Evolutionary conservation across 2,888 invertebrate species (phyloP).

Genomic region (Plemyria rubiginata): DNA sequence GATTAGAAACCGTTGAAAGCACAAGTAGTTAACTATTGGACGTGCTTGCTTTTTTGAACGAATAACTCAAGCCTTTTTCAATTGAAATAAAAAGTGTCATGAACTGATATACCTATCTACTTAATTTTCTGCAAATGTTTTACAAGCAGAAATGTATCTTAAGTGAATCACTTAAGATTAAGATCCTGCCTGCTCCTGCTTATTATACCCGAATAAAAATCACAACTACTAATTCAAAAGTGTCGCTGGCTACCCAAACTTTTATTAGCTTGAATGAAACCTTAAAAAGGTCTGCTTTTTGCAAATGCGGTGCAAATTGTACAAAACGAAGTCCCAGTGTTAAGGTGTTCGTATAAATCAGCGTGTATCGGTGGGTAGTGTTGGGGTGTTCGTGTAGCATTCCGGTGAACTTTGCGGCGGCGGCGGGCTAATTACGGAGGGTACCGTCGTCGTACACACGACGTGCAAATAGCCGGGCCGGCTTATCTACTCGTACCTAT

Average conservation of each 20-base stretch:
- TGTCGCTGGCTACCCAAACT: background rate
- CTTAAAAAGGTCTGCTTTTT: constrained; percentile 14
- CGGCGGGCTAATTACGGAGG: constrained; percentile 72
- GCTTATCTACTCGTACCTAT: constrained; percentile 66
- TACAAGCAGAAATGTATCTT: background rate
- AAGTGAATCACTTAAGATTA: too few species aligned
- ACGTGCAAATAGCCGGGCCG: constrained; percentile 67
- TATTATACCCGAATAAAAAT: background rate
- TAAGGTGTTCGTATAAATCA: constrained; percentile 36
- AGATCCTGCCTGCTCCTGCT: too few species aligned
- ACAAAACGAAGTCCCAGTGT: constrained; percentile 26
- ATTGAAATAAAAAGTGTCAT: background rate
- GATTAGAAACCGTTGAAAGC: constrained; percentile 20
- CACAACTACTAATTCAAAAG: background rate
- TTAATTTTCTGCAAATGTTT: background rate
- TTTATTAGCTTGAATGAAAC: constrained; percentile 10
- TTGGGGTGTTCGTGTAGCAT: constrained; percentile 62
- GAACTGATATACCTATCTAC: too few species aligned
- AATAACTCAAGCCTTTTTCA: background rate
- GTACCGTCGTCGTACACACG: constrained; percentile 56
- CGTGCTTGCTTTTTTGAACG: background rate
- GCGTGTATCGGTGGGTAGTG: constrained; percentile 47
- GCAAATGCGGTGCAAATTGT: constrained; percentile 19
- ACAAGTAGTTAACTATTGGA: background rate
- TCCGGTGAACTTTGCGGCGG: constrained; percentile 71